Evolutionary conservation across 2,113 vertebrate species (phyloP), one percentile per base, ranked within the genome.

Genomic region (Anguilla rostrata): DNA sequence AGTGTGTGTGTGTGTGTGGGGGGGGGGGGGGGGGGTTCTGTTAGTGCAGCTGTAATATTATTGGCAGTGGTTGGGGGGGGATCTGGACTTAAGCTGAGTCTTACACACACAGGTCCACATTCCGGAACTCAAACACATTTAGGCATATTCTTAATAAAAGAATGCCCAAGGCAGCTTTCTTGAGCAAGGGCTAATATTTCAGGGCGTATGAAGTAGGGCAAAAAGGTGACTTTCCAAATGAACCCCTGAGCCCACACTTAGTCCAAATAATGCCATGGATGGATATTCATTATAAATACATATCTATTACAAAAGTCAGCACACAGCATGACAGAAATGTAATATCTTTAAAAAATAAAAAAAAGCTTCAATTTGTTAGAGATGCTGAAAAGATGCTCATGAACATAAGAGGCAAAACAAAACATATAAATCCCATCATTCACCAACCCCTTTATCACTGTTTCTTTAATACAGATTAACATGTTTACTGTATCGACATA

Each of bases 401-500:
- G 66, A 57, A 84, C 34, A 4, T 4, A 84, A 41, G 3, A 56
- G 3, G 22, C n/a, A 41, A 53, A 79, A 39, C 5, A 79, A 78
- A 57, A 81, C 60, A 12, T 39, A 29, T 12, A 85, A 71, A 75
- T 53, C 60, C 41, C 85, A 83, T 82, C 82, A 82, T 6, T 11
- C 40, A 86, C 39, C 81, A 34, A 18, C 34, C 57, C 22, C 41
- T 46, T 63, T 39, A 63, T 78, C 90, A 39, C 91, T 89, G 87
- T 89, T 93, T 86, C 90, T 85, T 91, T 90, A 80, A 41, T 84
- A 71, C 83, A 91, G 90, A 92, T 91, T 87, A 89, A 88, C 88
- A 92, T 85, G 83, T 90, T 92, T 91, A 92, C 90, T 90, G 91
- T 91, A 84, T 82, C 81, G 88, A 82, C 92, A 93, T 93, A 94